Evolutionary conservation across 92 coral and sea anemone species (phyloP).

Genomic region (Siderastrea siderea): DNA sequence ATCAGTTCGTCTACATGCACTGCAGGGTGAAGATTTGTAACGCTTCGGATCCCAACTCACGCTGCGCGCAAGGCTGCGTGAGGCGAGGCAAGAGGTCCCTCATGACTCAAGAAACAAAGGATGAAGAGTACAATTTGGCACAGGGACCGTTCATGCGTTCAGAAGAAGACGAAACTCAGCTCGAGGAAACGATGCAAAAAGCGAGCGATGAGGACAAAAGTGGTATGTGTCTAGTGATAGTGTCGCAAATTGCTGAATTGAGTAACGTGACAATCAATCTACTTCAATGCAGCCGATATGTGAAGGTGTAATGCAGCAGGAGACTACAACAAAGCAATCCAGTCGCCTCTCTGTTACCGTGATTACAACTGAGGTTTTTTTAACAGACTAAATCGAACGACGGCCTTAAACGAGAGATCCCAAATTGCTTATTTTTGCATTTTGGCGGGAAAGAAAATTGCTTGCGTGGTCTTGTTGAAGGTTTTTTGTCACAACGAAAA

Average conservation of each 20-base stretch:
- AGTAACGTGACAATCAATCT: too few species aligned
- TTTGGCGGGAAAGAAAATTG: background rate
- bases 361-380: too few species aligned
- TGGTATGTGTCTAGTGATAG: background rate
- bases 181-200: background rate
- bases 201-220: slow-evolving; percentile 3
- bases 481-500: background rate
- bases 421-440: too few species aligned
- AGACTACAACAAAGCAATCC: too few species aligned
- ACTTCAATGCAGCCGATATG: too few species aligned
- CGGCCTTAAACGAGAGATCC: too few species aligned
- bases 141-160: slow-evolving; percentile 24
- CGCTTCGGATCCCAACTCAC: slow-evolving; percentile 57
- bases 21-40: slow-evolving; percentile 75
- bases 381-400: too few species aligned
- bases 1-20: slow-evolving; percentile 72
- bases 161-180: background rate
- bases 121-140: slow-evolving; percentile 23
- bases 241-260: too few species aligned
- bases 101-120: background rate
- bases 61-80: slow-evolving; percentile 49
- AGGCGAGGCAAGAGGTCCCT: slow-evolving; percentile 24
- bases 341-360: too few species aligned
- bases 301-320: too few species aligned
- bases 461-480: background rate